These are phyloP conservation scores for Clavelina lepadiformis DNA, from an alignment of 23 tunicate genomes.

Conservation along the genomic window DNA sequence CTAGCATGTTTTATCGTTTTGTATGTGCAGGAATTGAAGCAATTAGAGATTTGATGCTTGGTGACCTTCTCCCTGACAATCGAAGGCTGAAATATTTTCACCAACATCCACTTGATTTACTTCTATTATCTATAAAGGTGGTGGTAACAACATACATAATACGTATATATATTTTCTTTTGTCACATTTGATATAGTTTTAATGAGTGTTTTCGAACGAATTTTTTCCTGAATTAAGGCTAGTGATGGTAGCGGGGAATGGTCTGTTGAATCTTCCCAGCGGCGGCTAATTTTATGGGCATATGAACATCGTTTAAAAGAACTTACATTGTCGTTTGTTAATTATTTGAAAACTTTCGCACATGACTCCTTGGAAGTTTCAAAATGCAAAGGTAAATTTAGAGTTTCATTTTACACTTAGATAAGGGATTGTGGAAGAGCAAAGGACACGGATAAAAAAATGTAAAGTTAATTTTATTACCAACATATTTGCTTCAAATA, in stretches of 20 bases:
- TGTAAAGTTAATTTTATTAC: not conserved
- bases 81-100: slow-evolving; percentile 32
- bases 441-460: not conserved
- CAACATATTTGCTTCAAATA: too few relatives aligned
- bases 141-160: too few relatives aligned
- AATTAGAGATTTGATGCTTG: slow-evolving; percentile 31
- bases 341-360: slow-evolving; percentile 23
- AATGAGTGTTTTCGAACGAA: too few relatives aligned
- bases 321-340: slow-evolving; percentile 11
- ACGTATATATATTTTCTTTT: too few relatives aligned
- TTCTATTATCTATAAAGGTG: slow-evolving; percentile 3
- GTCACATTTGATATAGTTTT: too few relatives aligned
- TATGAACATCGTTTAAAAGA: slow-evolving; percentile 61
- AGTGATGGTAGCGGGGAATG: slow-evolving; percentile 9
- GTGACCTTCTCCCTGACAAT: slow-evolving; percentile 52
- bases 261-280: slow-evolving; percentile 36
- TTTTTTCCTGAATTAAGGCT: too few relatives aligned
- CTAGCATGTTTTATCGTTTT: not conserved
- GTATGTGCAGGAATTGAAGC: slow-evolving; percentile 50
- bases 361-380: slow-evolving; percentile 47
- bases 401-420: not conserved
- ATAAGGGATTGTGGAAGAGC: too few relatives aligned
- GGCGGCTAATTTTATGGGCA: slow-evolving; percentile 47
- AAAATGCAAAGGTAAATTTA: slow-evolving; percentile 41
- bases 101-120: slow-evolving; percentile 27